These are phyloP conservation scores for Phycodurus eques DNA, from an alignment of 2,113 vertebrate species.

Conservation along the genomic window DNA sequence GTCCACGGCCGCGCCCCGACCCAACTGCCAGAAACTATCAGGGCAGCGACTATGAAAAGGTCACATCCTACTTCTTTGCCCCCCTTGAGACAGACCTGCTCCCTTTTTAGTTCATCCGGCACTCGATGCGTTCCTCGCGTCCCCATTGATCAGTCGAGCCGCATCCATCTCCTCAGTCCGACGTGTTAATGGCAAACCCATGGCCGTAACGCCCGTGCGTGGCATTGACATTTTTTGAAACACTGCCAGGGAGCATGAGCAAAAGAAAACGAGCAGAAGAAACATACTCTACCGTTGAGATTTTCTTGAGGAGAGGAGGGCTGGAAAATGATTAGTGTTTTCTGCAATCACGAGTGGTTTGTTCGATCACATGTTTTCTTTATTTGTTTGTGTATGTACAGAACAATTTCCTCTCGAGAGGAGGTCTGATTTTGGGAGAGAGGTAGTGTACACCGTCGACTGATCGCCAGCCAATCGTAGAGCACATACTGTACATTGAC, in stretches of 20 bases:
- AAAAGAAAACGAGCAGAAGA: conserved; percentile 9
- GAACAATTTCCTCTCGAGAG: too few relatives aligned
- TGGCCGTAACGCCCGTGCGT: conserved; percentile 4
- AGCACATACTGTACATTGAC: too few relatives aligned
- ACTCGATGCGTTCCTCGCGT: conserved; percentile 27
- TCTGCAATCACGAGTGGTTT: conserved; percentile 4
- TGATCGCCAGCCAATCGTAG: too few relatives aligned
- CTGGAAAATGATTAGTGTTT: conserved; percentile 1
- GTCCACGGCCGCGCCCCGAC: conserved; percentile 33
- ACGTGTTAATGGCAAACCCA: conserved; percentile 28
- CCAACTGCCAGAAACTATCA: conserved; percentile 43
- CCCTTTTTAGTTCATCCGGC: conserved; percentile 17
- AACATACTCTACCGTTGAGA: conserved; percentile 16
- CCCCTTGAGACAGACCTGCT: conserved; percentile 26
- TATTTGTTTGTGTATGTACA: too few relatives aligned
- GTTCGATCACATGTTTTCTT: too few relatives aligned
- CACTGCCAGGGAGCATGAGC: conserved; percentile 5
- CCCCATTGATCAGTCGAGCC: conserved; percentile 29
- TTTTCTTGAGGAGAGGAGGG: conserved; percentile 16
- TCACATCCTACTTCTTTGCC: conserved; percentile 30
- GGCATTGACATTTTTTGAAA: conserved; percentile 34
- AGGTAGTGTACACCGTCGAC: too few relatives aligned
- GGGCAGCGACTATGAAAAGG: conserved; percentile 58
- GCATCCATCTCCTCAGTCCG: conserved; percentile 28
- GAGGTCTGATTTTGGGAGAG: too few relatives aligned